A percentile compares a stretch with the other conserved stretches of the same genome.
Evolutionary conservation across 2,113 vertebrate species (phyloP).

Genomic region (Xenopus borealis): DNA sequence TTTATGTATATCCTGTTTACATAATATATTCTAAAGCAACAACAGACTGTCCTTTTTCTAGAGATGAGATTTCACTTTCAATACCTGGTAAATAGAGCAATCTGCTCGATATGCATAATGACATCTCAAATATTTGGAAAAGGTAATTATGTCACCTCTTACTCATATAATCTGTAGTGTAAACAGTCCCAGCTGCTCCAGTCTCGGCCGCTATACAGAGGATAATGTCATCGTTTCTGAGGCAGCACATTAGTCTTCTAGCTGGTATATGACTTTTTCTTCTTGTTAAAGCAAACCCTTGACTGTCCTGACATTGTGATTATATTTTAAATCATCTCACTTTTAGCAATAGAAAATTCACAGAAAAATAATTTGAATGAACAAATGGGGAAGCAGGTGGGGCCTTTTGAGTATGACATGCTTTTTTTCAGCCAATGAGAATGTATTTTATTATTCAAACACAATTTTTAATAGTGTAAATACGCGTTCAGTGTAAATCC

Average conservation of each 20-base stretch:
- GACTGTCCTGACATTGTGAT: constrained; percentile 23
- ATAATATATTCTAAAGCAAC: neutral
- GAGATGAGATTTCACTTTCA: constrained; percentile 30
- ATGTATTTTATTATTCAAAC: neutral
- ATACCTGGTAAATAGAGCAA: constrained; percentile 27
- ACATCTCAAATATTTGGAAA: constrained; percentile 38
- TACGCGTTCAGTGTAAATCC: too few species aligned
- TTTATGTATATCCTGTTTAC: too few species aligned
- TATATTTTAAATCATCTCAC: constrained; percentile 24
- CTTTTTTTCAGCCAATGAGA: too few species aligned
- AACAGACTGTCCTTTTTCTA: neutral
- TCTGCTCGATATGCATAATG: constrained; percentile 12
- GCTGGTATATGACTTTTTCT: constrained; percentile 8
- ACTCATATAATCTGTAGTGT: constrained; percentile 9
- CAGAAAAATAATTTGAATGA: neutral
- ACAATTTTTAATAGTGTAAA: too few species aligned
- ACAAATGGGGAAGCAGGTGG: neutral
- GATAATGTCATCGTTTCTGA: constrained; percentile 14
- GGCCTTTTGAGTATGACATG: neutral
- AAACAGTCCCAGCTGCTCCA: constrained; percentile 25
- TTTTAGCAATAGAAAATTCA: neutral
- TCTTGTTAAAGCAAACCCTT: constrained; percentile 7
- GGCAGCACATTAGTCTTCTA: neutral
- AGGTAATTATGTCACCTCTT: constrained; percentile 34
- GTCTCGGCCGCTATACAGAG: neutral